phyloP scores from a whole-genome alignment of 2,797 vertebrate species.

The Halcyon leucocephala region DNA sequence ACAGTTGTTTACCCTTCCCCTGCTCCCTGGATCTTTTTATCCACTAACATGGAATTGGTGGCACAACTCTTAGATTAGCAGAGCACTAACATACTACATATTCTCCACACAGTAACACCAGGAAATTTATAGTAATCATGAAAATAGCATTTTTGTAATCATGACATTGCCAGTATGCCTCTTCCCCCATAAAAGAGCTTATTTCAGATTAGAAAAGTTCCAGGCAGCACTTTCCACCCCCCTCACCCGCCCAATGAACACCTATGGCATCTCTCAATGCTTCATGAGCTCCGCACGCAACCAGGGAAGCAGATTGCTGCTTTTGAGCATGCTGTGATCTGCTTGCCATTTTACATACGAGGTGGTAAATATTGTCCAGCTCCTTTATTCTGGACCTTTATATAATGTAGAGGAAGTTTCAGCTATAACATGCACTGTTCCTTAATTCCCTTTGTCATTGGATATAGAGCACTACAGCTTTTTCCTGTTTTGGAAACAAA shows the following conservation, averaged over 20 bases:
- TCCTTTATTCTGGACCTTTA: background rate
- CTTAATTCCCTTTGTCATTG: background rate
- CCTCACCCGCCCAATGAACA: background rate
- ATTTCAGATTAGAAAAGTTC: background rate
- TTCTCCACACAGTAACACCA: background rate
- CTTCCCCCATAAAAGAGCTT: background rate
- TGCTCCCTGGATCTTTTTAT: background rate
- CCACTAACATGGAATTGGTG: background rate
- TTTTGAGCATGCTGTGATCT: background rate
- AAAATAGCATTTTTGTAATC: background rate
- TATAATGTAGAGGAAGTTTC: background rate
- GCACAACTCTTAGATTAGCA: background rate
- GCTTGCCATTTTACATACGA: background rate
- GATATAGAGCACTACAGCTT: background rate
- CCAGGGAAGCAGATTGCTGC: fast-evolving
- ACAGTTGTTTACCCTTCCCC: background rate
- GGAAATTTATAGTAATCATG: background rate
- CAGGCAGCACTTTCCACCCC: fast-evolving
- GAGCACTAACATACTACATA: background rate
- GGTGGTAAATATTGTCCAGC: background rate
- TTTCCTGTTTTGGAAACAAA: background rate
- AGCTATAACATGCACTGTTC: background rate
- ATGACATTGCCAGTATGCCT: background rate
- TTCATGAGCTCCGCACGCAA: background rate
- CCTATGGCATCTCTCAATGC: background rate